Percentiles rank a stretch among this genome's conserved stretches.
Conservation (phyloP, 2,113 vertebrate species). For the Anhinga anhinga region DNA sequence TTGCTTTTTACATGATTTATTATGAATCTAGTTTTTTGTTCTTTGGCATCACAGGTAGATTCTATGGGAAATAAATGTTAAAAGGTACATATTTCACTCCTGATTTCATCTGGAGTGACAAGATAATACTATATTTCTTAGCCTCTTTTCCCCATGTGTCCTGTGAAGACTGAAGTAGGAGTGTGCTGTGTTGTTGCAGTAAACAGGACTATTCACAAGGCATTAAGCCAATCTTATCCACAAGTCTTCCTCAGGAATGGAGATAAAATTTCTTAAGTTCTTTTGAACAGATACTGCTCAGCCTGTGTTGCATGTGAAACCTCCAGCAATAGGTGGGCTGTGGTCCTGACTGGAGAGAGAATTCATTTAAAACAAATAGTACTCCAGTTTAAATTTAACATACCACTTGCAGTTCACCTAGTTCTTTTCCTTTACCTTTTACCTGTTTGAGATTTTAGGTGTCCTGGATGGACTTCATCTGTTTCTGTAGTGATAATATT, state of each 20-base stretch:
- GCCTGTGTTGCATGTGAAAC: not conserved
- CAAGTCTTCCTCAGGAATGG: not conserved
- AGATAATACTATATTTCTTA: not conserved
- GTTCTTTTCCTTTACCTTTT: not conserved
- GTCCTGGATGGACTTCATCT: not conserved
- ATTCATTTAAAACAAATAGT: not conserved
- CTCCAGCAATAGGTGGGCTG: not conserved
- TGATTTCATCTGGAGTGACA: not conserved
- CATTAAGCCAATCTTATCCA: not conserved
- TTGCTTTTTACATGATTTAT: not conserved
- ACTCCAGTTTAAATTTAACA: not conserved
- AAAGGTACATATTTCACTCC: not conserved
- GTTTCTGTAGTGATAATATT: not conserved
- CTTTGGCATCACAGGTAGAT: not conserved
- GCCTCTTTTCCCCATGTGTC: accelerated
- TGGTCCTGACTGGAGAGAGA: not conserved
- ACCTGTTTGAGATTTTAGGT: not conserved
- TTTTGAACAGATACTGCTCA: not conserved
- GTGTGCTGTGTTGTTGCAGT: not conserved
- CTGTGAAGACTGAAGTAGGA: not conserved
- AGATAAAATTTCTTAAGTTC: not conserved
- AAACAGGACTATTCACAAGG: too few relatives aligned
- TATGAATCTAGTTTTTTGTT: not conserved
- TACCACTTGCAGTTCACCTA: not conserved
- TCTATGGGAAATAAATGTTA: not conserved